phyloP scores from a whole-genome alignment of 2,888 invertebrate genomes.

The Boloria selene region DNA sequence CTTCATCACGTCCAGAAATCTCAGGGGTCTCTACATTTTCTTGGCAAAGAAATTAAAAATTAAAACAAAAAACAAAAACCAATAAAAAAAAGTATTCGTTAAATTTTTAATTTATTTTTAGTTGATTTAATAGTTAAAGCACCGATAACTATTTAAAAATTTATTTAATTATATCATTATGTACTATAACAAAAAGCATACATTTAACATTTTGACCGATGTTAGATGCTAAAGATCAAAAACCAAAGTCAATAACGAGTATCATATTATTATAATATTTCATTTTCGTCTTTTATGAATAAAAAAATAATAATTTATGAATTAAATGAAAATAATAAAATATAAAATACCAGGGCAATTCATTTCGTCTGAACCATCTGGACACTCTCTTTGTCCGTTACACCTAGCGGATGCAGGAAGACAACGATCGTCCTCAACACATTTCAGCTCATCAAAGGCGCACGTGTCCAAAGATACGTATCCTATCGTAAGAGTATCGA shows the following conservation, averaged over 20 bases:
- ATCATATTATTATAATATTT: too few species aligned
- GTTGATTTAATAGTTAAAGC: too few species aligned
- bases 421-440: slow-evolving; percentile 80
- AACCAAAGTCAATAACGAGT: too few species aligned
- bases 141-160: too few species aligned
- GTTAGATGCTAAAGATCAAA: too few species aligned
- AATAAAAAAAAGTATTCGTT: slow-evolving; percentile 5
- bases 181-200: too few species aligned
- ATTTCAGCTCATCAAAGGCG: slow-evolving; percentile 60
- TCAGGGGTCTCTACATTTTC: too few species aligned
- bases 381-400: slow-evolving; percentile 70
- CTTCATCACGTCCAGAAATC: too few species aligned
- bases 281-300: not conserved
- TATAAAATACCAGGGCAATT: slow-evolving; percentile 48
- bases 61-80: slow-evolving; percentile 3
- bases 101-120: too few species aligned
- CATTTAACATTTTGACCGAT: too few species aligned
- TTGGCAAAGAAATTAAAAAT: too few species aligned
- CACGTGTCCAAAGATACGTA: slow-evolving; percentile 51
- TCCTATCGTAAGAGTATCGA: slow-evolving; percentile 35
- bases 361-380: slow-evolving; percentile 69
- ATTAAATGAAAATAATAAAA: slow-evolving; percentile 6
- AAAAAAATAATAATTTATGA: slow-evolving; percentile 17
- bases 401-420: slow-evolving; percentile 66
- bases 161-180: too few species aligned